Evolutionary conservation across 2,888 invertebrate genomes (phyloP).

Genomic region (Hirtodrosophila cameraria): DNA sequence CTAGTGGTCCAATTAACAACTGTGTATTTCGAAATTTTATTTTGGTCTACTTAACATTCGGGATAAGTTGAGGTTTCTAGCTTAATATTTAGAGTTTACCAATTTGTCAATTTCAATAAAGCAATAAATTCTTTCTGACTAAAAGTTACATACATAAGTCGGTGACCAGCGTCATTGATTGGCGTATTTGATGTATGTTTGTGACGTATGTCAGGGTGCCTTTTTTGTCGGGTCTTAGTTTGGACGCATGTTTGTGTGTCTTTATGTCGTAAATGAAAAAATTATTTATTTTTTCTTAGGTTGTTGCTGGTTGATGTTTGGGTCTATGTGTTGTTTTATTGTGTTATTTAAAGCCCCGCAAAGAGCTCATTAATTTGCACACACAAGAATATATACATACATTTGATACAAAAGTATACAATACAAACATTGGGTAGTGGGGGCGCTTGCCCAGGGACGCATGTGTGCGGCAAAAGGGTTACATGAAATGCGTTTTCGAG

Average conservation of each 20-base stretch:
- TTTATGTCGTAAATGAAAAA: slow-evolving; percentile 33
- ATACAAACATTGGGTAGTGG: slow-evolving; percentile 20
- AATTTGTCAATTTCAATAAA: too few relatives aligned
- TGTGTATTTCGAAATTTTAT: too few relatives aligned
- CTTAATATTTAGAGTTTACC: too few relatives aligned
- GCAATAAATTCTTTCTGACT: too few relatives aligned
- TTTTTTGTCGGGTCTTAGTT: slow-evolving; percentile 9
- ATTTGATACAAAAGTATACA: slow-evolving; percentile 3
- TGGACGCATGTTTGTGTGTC: slow-evolving; percentile 10
- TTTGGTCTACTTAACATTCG: too few relatives aligned
- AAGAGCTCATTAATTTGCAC: slow-evolving; percentile 75
- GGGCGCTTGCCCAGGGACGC: slow-evolving; percentile 9
- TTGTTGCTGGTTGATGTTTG: slow-evolving; percentile 14
- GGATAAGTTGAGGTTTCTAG: too few relatives aligned
- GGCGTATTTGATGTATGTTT: slow-evolving; percentile 64
- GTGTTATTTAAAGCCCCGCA: slow-evolving; percentile 75
- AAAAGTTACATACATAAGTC: background rate
- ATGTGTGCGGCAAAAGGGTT: slow-evolving; percentile 47
- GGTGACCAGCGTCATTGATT: slow-evolving; percentile 45
- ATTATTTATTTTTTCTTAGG: slow-evolving; percentile 18
- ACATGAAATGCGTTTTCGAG: slow-evolving; percentile 53
- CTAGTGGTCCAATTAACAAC: too few relatives aligned
- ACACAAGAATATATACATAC: slow-evolving; percentile 35
- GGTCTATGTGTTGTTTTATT: slow-evolving; percentile 60
- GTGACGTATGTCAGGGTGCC: slow-evolving; percentile 37